phyloP scores from a whole-genome alignment of 2,113 vertebrate species.

The Uropsilus gracilis region DNA sequence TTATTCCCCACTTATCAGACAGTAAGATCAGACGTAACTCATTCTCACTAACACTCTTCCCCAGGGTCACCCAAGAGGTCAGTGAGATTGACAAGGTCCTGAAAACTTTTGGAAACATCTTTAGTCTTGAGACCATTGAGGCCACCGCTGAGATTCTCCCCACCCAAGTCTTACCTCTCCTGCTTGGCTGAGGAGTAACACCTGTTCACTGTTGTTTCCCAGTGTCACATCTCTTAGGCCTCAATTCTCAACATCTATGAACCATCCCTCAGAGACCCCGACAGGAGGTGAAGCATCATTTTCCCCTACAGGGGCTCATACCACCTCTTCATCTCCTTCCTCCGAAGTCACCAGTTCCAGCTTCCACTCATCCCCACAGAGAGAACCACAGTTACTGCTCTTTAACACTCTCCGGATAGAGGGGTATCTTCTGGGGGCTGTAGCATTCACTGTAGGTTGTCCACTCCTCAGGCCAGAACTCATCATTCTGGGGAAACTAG shows the following conservation, averaged over 20 bases:
- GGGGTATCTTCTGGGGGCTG: neutral
- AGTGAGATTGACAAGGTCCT: neutral
- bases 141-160: neutral
- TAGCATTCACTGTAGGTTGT: neutral
- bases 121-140: neutral
- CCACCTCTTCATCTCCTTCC: neutral
- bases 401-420: neutral
- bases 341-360: neutral
- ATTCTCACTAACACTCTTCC: neutral
- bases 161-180: neutral
- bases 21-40: neutral
- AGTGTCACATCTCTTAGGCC: neutral
- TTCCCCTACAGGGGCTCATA: rapidly evolving
- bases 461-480: neutral
- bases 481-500: neutral
- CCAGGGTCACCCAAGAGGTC: neutral
- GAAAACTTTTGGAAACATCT: neutral
- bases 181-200: neutral
- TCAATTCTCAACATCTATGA: neutral
- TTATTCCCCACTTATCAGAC: neutral
- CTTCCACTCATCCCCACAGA: neutral
- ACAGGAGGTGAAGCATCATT: neutral
- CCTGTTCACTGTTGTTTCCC: neutral
- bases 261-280: neutral
- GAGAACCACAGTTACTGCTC: neutral